Conservation (phyloP, 2,888 invertebrate genomes). For the Drosophila percnosoma region DNA sequence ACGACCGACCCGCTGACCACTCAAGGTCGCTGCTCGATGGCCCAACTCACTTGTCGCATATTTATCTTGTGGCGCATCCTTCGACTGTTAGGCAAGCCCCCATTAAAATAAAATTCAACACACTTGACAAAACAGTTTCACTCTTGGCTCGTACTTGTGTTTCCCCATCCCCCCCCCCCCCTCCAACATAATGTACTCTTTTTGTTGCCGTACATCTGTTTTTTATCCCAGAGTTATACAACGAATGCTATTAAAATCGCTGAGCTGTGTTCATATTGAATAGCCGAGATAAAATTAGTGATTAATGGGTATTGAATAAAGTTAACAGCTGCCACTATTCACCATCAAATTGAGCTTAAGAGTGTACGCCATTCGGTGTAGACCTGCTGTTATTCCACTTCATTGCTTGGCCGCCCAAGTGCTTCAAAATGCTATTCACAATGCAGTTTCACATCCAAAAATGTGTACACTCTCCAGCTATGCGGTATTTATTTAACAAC, state of each 20-base stretch:
- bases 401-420: slow-evolving; percentile 20
- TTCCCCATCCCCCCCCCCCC: background rate
- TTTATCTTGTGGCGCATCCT: slow-evolving; percentile 50
- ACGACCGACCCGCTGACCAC: slow-evolving; percentile 14
- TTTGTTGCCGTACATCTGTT: background rate
- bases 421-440: slow-evolving; percentile 29
- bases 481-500: slow-evolving; percentile 55
- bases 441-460: slow-evolving; percentile 50
- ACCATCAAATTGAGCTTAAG: slow-evolving; percentile 1
- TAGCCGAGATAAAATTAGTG: background rate
- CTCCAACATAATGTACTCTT: background rate
- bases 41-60: slow-evolving; percentile 60
- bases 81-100: slow-evolving; percentile 2
- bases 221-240: background rate
- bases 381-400: slow-evolving; percentile 10
- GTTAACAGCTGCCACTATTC: background rate
- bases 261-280: background rate
- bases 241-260: too few relatives aligned
- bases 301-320: background rate
- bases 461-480: slow-evolving; percentile 32
- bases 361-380: slow-evolving; percentile 17
- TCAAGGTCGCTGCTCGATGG: slow-evolving; percentile 37
- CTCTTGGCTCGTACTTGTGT: slow-evolving; percentile 20
- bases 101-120: slow-evolving; percentile 27
- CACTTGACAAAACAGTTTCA: slow-evolving; percentile 28